These are phyloP conservation scores for Pandion haliaetus DNA, from an alignment of 2,113 vertebrate species.

Conservation along the genomic window DNA sequence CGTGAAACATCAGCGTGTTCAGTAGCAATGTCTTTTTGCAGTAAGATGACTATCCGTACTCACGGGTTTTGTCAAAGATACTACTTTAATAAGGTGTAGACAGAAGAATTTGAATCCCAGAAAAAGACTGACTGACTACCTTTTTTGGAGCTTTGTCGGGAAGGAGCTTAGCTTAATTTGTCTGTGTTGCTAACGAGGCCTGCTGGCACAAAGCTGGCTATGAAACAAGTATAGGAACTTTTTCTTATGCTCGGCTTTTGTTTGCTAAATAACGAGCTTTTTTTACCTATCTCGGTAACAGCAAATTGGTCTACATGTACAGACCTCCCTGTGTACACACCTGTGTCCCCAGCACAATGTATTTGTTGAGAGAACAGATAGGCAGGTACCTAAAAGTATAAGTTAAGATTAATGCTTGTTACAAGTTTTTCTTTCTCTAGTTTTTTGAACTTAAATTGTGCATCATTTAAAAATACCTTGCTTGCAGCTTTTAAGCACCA, in stretches of 20 bases:
- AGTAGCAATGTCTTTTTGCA: background rate
- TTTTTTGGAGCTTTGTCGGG: background rate
- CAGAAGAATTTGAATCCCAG: background rate
- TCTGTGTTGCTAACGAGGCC: background rate
- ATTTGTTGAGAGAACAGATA: background rate
- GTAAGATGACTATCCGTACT: background rate
- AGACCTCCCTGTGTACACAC: background rate
- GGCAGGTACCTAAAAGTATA: background rate
- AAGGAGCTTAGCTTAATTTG: background rate
- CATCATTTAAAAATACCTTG: background rate
- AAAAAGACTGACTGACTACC: background rate
- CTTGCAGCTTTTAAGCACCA: background rate
- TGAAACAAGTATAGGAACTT: background rate
- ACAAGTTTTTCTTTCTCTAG: background rate
- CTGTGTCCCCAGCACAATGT: background rate
- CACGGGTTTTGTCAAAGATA: background rate
- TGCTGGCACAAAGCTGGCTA: background rate
- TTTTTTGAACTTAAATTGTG: background rate
- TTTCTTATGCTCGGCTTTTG: background rate
- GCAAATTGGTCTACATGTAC: background rate
- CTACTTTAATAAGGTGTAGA: background rate
- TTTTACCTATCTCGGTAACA: background rate
- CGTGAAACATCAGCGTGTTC: background rate
- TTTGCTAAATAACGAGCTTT: background rate
- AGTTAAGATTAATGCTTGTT: background rate